Evolutionary conservation across 2,113 vertebrate genomes (phyloP).

Genomic region (Equus przewalskii): DNA sequence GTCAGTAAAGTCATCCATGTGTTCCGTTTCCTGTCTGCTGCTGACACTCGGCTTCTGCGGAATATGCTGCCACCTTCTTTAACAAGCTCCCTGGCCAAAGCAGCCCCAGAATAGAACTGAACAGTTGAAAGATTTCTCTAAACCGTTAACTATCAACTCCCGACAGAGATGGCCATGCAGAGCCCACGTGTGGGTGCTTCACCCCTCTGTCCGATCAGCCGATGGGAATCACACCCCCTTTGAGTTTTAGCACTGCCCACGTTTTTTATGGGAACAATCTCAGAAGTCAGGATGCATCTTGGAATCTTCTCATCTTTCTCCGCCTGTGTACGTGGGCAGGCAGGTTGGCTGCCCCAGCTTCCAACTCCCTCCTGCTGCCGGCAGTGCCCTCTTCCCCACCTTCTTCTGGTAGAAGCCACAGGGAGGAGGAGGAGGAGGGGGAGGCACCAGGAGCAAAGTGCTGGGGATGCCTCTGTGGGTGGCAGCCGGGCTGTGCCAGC

Average conservation of each 20-base stretch:
- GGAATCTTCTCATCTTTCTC: neutral
- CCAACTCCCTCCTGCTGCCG: neutral
- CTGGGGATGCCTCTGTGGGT: fast-evolving
- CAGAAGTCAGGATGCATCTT: neutral
- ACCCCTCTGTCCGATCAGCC: neutral
- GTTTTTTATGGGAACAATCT: neutral
- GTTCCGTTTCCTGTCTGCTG: fast-evolving
- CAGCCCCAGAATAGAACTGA: neutral
- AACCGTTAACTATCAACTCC: neutral
- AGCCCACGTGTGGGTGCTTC: fast-evolving
- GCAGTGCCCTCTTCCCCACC: neutral
- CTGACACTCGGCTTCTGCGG: neutral
- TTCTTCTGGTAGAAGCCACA: neutral
- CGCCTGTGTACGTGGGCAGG: neutral
- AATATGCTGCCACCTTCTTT: neutral
- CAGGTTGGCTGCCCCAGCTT: fast-evolving
- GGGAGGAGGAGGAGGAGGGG: fast-evolving
- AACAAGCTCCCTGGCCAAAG: neutral
- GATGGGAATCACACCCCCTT: fast-evolving
- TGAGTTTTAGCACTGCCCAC: neutral
- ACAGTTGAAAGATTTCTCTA: neutral
- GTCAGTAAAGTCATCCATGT: neutral
- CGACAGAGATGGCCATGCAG: fast-evolving
- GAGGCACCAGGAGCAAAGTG: fast-evolving
- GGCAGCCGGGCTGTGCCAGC: neutral